Percentiles rank a stretch among this genome's conserved stretches.
Evolutionary conservation across 2,113 vertebrate species (phyloP).

Genomic region (human (Homo sapiens)): DNA sequence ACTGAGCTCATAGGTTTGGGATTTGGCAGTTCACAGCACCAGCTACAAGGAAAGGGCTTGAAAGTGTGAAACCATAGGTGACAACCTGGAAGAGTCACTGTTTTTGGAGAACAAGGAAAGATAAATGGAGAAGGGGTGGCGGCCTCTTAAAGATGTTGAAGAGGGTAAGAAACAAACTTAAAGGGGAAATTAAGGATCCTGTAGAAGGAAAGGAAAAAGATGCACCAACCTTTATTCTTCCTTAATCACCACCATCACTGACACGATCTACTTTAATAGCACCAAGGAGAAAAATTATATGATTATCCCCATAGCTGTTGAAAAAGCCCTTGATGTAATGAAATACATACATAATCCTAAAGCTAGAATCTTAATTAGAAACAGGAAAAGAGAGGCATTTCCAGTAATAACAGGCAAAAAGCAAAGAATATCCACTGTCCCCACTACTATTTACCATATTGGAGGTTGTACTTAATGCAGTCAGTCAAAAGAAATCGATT

Average conservation of each 20-base stretch:
- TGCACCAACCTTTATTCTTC: neutral
- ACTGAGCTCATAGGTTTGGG: neutral
- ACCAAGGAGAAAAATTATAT: neutral
- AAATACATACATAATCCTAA: neutral
- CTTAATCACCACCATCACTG: neutral
- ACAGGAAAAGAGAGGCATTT: neutral
- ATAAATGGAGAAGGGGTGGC: neutral
- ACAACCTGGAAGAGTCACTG: neutral
- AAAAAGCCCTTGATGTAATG: neutral
- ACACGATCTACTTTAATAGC: neutral
- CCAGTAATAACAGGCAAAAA: neutral
- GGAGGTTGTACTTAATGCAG: neutral
- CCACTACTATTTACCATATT: neutral
- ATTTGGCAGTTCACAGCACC: neutral
- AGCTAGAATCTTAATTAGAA: neutral
- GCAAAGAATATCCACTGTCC: neutral
- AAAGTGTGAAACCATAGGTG: neutral
- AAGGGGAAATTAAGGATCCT: neutral
- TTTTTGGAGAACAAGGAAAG: neutral
- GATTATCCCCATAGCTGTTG: neutral
- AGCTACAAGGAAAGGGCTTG: neutral
- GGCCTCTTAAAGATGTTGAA: neutral
- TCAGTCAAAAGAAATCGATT: neutral
- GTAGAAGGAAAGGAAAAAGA: neutral
- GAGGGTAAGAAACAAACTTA: neutral